Conservation (phyloP, 1,140 invertebrate species). For the Drosophila erecta region DNA sequence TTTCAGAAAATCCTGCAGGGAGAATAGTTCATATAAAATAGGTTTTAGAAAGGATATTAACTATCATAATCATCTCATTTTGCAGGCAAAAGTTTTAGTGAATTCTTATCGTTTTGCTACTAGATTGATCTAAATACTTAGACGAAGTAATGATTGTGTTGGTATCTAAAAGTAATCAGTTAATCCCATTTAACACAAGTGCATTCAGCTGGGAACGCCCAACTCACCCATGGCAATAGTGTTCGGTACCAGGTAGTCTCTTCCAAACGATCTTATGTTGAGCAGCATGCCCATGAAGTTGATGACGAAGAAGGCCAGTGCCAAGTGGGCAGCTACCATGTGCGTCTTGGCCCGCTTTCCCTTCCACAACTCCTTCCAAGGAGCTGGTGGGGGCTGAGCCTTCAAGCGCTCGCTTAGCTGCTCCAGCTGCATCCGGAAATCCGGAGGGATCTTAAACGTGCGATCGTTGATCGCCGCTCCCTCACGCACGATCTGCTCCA, state of each 20-base stretch:
- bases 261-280: slow-evolving; percentile 84
- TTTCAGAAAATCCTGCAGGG: slow-evolving; percentile 75
- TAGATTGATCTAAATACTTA: too few species aligned
- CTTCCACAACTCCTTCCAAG: slow-evolving; percentile 75
- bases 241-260: slow-evolving; percentile 79
- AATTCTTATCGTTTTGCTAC: too few species aligned
- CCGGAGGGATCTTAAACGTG: slow-evolving; percentile 69
- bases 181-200: too few species aligned
- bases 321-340: slow-evolving; percentile 77
- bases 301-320: slow-evolving; percentile 81
- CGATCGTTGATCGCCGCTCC: slow-evolving; percentile 82
- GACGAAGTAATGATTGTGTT: too few species aligned
- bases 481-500: slow-evolving; percentile 76
- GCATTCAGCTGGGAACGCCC: too few species aligned
- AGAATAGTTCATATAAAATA: background rate
- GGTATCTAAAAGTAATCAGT: too few species aligned
- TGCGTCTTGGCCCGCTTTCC: slow-evolving; percentile 72
- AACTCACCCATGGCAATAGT: slow-evolving; percentile 84
- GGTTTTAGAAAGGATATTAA: too few species aligned
- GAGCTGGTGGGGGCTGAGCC: slow-evolving; percentile 54
- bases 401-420: slow-evolving; percentile 66
- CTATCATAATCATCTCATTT: too few species aligned
- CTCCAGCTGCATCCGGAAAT: slow-evolving; percentile 76
- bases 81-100: too few species aligned
- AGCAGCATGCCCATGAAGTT: slow-evolving; percentile 85